These are phyloP conservation scores for Bryconaethiops microstoma DNA, from an alignment of 2,797 vertebrate genomes.

Conservation along the genomic window DNA sequence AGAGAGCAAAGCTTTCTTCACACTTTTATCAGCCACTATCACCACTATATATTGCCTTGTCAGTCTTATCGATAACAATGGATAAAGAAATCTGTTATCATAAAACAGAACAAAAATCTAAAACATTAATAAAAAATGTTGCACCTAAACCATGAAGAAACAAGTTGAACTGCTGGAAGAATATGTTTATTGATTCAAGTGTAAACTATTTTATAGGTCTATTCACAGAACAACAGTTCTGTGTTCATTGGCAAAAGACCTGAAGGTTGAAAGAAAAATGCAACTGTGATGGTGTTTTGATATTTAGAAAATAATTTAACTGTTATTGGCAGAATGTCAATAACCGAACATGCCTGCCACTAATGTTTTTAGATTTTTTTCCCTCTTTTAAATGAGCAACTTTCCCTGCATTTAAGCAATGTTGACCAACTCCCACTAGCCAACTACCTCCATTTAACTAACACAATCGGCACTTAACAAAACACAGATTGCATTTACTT, in stretches of 20 bases:
- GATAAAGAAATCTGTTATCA: slow-evolving; percentile 64
- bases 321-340: background rate
- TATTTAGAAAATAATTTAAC: too few relatives aligned
- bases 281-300: too few relatives aligned
- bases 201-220: slow-evolving; percentile 33
- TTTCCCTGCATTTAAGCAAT: background rate
- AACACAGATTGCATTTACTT: background rate
- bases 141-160: slow-evolving; percentile 9
- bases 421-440: background rate
- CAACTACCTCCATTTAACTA: too few relatives aligned
- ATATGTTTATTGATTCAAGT: slow-evolving; percentile 43
- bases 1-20: slow-evolving; percentile 68
- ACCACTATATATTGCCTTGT: slow-evolving; percentile 3
- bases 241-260: slow-evolving; percentile 10
- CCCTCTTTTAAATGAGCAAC: background rate
- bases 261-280: background rate
- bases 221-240: slow-evolving; percentile 24
- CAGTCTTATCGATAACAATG: slow-evolving; percentile 54
- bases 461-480: background rate
- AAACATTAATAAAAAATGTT: slow-evolving; percentile 34
- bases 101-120: slow-evolving; percentile 61
- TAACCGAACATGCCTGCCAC: background rate
- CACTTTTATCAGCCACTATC: slow-evolving; percentile 64
- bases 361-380: background rate
- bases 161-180: slow-evolving; percentile 6